These are phyloP conservation scores for Sitta europaea DNA, from an alignment of 2,113 vertebrate genomes.

Conservation along the genomic window DNA sequence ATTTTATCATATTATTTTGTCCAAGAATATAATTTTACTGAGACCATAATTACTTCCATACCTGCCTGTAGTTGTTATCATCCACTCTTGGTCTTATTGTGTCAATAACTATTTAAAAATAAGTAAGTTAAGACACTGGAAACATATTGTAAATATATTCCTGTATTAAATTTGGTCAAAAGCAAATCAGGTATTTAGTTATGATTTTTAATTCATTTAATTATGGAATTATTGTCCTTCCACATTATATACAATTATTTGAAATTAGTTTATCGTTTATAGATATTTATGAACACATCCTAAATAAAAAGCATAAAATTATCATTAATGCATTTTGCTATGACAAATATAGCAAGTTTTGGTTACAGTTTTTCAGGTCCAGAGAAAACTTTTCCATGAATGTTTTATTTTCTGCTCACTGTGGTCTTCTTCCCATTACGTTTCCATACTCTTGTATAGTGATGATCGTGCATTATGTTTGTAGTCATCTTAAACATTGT, in stretches of 20 bases:
- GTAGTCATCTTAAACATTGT: not conserved
- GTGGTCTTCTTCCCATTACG: rapidly evolving
- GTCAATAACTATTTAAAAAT: not conserved
- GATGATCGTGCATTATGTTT: not conserved
- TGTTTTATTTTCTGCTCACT: not conserved
- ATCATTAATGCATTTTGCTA: not conserved
- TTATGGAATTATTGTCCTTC: not conserved
- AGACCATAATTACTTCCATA: not conserved
- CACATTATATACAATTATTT: not conserved
- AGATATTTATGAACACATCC: not conserved
- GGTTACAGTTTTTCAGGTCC: not conserved
- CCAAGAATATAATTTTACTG: not conserved
- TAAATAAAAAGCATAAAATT: not conserved
- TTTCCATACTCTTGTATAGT: rapidly evolving
- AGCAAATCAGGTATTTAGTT: not conserved
- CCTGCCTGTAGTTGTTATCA: not conserved
- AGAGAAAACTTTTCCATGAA: not conserved
- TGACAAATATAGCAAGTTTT: not conserved
- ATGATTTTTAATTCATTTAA: not conserved
- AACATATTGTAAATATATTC: not conserved
- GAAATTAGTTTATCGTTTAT: not conserved
- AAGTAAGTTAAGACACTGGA: not conserved
- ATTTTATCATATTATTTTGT: not conserved
- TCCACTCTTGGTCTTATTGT: not conserved
- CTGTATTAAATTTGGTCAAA: not conserved